phyloP scores from a whole-genome alignment of 2,113 vertebrate genomes.

The Pelodiscus sinensis region DNA sequence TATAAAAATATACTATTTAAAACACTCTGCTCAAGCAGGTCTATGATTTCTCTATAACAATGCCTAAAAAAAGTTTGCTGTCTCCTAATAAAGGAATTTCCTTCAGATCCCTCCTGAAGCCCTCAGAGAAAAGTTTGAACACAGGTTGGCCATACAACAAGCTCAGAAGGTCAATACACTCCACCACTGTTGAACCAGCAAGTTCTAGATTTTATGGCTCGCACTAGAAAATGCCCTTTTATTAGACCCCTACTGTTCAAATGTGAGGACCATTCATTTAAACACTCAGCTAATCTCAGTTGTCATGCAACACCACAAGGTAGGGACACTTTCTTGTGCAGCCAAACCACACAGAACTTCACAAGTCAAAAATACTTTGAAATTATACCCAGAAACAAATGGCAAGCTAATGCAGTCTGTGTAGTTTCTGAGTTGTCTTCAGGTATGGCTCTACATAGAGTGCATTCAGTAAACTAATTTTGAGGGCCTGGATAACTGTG shows the following conservation, averaged over 20 bases:
- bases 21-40: constrained; percentile 12
- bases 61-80: background rate
- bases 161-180: background rate
- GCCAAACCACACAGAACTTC: constrained; percentile 8
- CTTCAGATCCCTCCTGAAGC: background rate
- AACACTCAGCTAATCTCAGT: background rate
- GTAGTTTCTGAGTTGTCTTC: background rate
- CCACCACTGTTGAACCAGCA: constrained; percentile 28
- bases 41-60: background rate
- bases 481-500: background rate
- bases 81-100: background rate
- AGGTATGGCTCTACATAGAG: background rate
- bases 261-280: constrained; percentile 30
- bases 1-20: constrained; percentile 11
- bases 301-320: background rate
- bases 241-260: background rate
- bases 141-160: background rate
- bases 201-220: constrained; percentile 9
- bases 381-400: constrained; percentile 50
- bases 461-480: background rate
- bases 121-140: background rate
- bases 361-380: background rate
- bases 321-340: constrained; percentile 3
- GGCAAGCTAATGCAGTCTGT: constrained; percentile 12
- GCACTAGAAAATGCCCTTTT: background rate